Conservation (phyloP, 1,140 invertebrate species). For the Drosophila lini region DNA sequence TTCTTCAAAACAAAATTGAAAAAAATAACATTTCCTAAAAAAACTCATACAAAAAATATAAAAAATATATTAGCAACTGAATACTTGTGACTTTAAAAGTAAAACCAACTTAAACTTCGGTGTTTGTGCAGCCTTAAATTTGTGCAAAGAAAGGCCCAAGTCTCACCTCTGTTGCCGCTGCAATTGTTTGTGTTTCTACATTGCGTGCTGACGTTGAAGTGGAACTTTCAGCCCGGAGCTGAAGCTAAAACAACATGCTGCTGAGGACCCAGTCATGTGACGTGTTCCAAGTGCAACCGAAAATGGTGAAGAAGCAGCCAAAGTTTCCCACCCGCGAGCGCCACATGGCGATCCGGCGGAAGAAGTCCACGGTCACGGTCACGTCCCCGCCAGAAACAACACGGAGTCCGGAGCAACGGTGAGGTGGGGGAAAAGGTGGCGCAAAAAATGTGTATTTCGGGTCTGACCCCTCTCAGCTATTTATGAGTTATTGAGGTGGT, state of each 20-base stretch:
- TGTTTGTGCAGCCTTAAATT: constrained; percentile 15
- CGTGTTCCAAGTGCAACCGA: constrained; percentile 85
- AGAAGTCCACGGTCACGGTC: constrained; percentile 74
- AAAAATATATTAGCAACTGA: background rate
- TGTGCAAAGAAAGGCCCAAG: constrained; percentile 1
- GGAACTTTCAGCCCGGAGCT: constrained; percentile 34
- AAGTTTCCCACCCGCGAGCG: constrained; percentile 89
- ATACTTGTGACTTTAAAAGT: background rate
- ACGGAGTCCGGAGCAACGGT: constrained; percentile 42
- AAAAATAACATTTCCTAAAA: background rate
- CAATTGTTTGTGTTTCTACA: constrained; percentile 62
- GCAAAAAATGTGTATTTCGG: background rate
- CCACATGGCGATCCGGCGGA: constrained; percentile 87
- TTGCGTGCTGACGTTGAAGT: constrained; percentile 62
- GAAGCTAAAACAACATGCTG: constrained; percentile 70
- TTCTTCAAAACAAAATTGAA: too few relatives aligned
- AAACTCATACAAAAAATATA: background rate
- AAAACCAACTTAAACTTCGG: background rate
- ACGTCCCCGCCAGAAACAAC: constrained; percentile 28
- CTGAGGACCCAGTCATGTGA: constrained; percentile 57
- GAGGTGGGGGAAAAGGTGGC: constrained; percentile 9
- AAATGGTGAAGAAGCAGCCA: constrained; percentile 86
- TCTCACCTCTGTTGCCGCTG: background rate
- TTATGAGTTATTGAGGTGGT: constrained; percentile 68
- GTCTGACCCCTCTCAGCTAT: constrained; percentile 42